These are phyloP conservation scores for Herpetotheres cachinnans DNA, from an alignment of 2,113 vertebrate genomes.

Conservation along the genomic window DNA sequence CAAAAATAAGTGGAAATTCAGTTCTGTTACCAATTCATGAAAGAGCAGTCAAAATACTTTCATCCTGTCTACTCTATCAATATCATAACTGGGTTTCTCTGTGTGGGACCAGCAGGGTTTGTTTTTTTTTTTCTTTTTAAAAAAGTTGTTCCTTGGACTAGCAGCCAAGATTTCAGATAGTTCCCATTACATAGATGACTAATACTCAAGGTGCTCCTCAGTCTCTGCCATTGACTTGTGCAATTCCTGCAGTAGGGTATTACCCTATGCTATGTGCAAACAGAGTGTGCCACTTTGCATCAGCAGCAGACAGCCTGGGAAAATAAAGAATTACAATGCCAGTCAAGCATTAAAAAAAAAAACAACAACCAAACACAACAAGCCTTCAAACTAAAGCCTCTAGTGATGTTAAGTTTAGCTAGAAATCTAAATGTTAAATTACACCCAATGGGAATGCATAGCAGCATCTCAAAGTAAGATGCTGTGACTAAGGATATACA, in stretches of 20 bases:
- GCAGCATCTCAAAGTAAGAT: neutral
- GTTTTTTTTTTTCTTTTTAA: neutral
- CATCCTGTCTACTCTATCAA: neutral
- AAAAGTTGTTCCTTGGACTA: neutral
- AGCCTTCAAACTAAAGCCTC: neutral
- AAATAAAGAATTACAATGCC: neutral
- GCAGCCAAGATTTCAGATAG: neutral
- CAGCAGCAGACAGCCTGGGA: conserved; percentile 22
- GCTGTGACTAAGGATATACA: neutral
- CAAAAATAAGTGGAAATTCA: neutral
- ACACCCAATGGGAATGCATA: neutral
- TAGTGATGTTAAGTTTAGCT: neutral
- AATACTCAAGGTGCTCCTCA: neutral
- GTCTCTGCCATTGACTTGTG: neutral
- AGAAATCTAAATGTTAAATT: neutral
- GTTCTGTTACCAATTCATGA: neutral
- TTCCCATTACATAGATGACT: neutral
- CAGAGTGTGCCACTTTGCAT: neutral
- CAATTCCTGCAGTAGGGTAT: neutral
- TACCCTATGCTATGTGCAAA: neutral
- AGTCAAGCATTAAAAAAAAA: no score
- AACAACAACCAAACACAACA: no score
- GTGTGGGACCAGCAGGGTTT: no score
- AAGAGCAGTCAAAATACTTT: neutral
- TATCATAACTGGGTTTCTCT: neutral